Base-by-base conservation (phyloP, 2,797 vertebrate genomes). In the Accipiter minullus region DNA sequence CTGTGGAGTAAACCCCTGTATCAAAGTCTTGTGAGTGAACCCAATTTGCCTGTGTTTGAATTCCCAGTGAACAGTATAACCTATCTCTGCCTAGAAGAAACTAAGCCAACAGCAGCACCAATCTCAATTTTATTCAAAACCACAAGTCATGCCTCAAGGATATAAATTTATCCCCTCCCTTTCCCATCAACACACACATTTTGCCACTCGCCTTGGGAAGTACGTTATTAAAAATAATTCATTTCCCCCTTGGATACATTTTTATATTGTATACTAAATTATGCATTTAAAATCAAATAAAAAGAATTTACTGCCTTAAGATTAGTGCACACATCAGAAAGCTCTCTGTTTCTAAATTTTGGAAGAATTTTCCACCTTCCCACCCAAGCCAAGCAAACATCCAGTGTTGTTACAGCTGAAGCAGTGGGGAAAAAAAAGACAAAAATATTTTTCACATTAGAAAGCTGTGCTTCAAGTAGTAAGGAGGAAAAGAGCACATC, bases 251-350 rank as follows among this genome's bases (percentile, higher is more conserved):
- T 93, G 91, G 91, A 92, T 93, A 96, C 86, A 94, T 96, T 97
- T 96, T 96, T 96, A 95, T 95, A 92, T 93, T 96, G 93, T 92
- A 89, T 64, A 96, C 91, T 97, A 97, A 97, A 94, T 97, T 97
- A 97, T 95, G 94, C 95, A 97, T 97, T 97, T 94, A 96, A 96
- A 95, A 96, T 96, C 76, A 96, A 97, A 97, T 97, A 96, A 97
- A 96, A 93, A 95, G 58, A 95, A 96, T 95, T 93, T 97, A 96
- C 92, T 96, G 91, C 94, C 81, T 80, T 93, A 86, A 97, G 93
- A 94, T 94, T 92, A 89, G 81, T 91, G 52, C 86, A 96, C 80
- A 95, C 94, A 95, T 97, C 94, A 96, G 93, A 94, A 95, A 95
- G 82, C 34, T 66, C 93, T 95, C 90, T 95, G 77, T 95, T 97